Evolutionary conservation across 2,113 vertebrate species (phyloP).

Genomic region (Gopherus evgoodei): DNA sequence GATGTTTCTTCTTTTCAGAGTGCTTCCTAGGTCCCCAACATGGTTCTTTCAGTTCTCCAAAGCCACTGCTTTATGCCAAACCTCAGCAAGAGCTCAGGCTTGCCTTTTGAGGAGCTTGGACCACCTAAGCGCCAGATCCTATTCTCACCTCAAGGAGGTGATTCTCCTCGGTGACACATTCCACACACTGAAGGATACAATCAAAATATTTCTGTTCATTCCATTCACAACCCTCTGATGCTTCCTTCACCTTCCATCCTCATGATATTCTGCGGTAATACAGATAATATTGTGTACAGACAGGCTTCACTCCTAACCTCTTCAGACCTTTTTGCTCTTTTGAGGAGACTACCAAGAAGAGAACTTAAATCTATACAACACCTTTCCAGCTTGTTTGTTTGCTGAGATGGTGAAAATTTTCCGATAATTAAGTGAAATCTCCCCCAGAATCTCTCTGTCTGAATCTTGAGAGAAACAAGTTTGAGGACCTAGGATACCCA

Average conservation of each 20-base stretch:
- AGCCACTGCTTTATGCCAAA: not conserved
- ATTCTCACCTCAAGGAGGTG: not conserved
- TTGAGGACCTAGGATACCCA: not conserved
- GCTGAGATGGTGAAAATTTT: not conserved
- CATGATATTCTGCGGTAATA: not conserved
- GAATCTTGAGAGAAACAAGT: not conserved
- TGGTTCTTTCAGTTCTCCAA: not conserved
- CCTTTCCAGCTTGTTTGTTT: not conserved
- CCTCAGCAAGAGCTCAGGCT: not conserved
- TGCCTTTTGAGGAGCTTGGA: not conserved
- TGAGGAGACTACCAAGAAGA: not conserved
- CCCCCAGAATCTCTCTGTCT: not conserved
- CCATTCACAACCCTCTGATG: not conserved
- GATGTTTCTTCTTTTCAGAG: rapidly evolving
- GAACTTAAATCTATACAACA: not conserved
- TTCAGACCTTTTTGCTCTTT: not conserved
- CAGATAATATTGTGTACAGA: not conserved
- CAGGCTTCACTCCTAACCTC: rapidly evolving
- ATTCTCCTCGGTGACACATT: not conserved
- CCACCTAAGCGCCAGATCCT: not conserved
- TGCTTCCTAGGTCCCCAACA: not conserved
- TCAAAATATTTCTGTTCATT: not conserved
- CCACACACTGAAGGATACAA: not conserved
- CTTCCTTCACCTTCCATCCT: not conserved
- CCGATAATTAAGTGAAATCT: not conserved